Evolutionary conservation across 64 coral and sea anemone species (phyloP), one percentile per base, ranked within the genome.

Genomic region (Montipora foliosa): DNA sequence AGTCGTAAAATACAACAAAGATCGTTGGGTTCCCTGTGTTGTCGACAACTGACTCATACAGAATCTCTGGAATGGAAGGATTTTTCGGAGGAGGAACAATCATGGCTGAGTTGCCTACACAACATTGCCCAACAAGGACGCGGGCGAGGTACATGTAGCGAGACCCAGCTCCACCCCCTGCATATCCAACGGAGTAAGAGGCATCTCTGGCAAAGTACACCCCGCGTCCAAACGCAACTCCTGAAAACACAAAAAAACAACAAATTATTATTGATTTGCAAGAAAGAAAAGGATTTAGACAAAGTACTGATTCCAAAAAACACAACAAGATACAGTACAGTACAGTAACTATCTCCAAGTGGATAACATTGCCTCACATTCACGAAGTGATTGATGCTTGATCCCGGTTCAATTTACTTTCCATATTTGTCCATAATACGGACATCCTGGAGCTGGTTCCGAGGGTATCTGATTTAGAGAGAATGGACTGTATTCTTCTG

Each of bases 191-290:
- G 5, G 75, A 90, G 71, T 90, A 90, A 3, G 75, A 79, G 6
- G 89, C 89, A 37, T 93, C 22, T 67, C 49, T 57, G 14, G 92
- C 84, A 86, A 88, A 88, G 76, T 93, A 93, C 5, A 93, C 84
- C 2, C 92, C 92, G 21, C 87, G 75, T 47, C 75, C 75, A 77
- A 48, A 77, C 1, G 12, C 6, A 15, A 44, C 29, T 77, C 75
- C 75, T 77, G 15, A 49, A 49, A 37, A 1, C 37, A 19, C 5
- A 4, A 79, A 9, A 77, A 76, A 76, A 29, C 29, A 1, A 1
- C 1, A 37, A 37, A 37, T 37, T 37, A 37, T 37, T 37, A 37
- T 37, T 37, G 37, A 37, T 37, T 37, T 37, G 37, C 37, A 37
- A 37, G 0, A 37, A 37, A 37, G 29, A 37, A 37, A 37, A 37